A percentile compares a stretch with the other conserved stretches of the same genome.
These are phyloP conservation scores for Protophormia terraenovae DNA, from an alignment of 2,888 invertebrate species.

Conservation along the genomic window DNA sequence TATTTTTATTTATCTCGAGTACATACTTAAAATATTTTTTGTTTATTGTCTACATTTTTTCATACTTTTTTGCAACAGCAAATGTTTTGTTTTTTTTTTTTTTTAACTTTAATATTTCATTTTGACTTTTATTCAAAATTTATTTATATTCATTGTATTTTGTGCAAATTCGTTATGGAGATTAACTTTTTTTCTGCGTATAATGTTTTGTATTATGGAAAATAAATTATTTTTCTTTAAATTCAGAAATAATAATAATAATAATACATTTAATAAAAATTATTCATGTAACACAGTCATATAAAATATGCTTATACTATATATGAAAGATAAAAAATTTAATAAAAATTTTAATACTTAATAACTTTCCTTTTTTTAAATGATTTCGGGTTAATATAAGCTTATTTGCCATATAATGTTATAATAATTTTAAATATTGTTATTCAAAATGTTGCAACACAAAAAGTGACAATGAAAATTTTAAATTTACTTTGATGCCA, in stretches of 20 bases:
- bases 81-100: not conserved
- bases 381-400: not conserved
- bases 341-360: not conserved
- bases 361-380: not conserved
- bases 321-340: not conserved
- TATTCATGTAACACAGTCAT: not conserved
- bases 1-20: not conserved
- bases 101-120: constrained; percentile 9
- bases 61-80: not conserved
- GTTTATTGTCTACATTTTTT: not conserved
- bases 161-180: constrained; percentile 27
- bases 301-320: not conserved
- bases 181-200: constrained; percentile 11
- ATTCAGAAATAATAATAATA: not conserved
- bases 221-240: not conserved
- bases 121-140: constrained; percentile 33
- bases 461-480: not conserved
- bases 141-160: constrained; percentile 30
- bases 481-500: too few species aligned
- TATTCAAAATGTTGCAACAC: not conserved
- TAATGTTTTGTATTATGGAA: not conserved
- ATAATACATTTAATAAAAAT: not conserved
- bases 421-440: not conserved
- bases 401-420: not conserved
- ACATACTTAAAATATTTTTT: constrained; percentile 12